These are phyloP conservation scores for Tipula vernalis DNA, from an alignment of 2,888 invertebrate species.

Conservation along the genomic window DNA sequence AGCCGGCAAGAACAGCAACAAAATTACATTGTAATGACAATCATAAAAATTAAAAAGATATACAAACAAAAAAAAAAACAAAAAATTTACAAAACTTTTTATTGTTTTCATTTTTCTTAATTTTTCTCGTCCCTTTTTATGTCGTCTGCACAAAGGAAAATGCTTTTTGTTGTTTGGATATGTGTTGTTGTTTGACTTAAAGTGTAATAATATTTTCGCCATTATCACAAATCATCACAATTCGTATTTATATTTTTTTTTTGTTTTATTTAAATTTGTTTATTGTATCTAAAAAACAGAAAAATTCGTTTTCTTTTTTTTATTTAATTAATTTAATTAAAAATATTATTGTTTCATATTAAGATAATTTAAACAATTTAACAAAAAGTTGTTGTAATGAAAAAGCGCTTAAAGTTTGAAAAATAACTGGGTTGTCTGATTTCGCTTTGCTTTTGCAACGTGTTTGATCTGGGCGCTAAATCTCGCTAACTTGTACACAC, in stretches of 20 bases:
- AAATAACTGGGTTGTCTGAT: background rate
- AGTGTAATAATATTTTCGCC: background rate
- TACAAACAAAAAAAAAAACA: background rate
- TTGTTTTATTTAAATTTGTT: background rate
- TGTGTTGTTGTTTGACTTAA: background rate
- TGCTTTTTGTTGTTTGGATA: background rate
- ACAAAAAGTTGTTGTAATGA: background rate
- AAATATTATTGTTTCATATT: background rate
- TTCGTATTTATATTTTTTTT: background rate
- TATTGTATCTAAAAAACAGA: background rate
- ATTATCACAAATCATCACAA: background rate
- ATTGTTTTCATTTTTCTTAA: background rate
- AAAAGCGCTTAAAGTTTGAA: background rate
- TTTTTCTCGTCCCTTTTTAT: background rate
- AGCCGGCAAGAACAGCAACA: background rate
- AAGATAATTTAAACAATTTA: background rate
- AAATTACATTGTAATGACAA: background rate
- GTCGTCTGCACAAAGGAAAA: background rate
- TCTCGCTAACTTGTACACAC: too few relatives aligned
- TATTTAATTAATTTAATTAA: background rate
- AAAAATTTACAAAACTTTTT: background rate
- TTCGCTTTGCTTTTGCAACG: background rate
- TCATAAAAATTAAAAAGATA: background rate
- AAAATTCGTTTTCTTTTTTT: background rate
- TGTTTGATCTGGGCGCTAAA: background rate